Evolutionary conservation across 1,140 invertebrate species (phyloP), one percentile per base, ranked within the genome.

Genomic region (Drosophila kepulauana): DNA sequence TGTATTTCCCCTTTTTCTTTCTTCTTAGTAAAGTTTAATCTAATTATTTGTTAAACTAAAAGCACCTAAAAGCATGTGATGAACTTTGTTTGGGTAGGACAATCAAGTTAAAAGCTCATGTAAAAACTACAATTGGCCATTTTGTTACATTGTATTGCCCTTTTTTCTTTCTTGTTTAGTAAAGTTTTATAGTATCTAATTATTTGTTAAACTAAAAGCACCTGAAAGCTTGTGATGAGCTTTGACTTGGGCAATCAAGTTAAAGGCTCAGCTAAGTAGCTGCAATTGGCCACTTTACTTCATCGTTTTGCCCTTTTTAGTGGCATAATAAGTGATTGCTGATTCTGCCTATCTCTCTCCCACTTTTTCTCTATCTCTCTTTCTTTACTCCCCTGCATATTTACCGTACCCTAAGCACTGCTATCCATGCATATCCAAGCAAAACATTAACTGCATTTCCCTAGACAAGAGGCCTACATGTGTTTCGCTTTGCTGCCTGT

Each of bases 401-500:
- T 20, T 13, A 11, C 33, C n/a, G 2, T 56, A 33, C 13, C 20
- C 20, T 73, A 64, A 58, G 46, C 62, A 51, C 78, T 71, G 62
- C 54, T 62, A 79, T 82, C 62, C 38, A 69, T 64, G 72, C 76
- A 70, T 78, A 70, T 70, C 76, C 69, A 43, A 43, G 41, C 41
- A 43, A 43, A 77, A 82, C 75, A 71, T 79, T 16, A 15, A 62
- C 54, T 61, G 72, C 75, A 75, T 75, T 75, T 75, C 57, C 72
- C 65, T 75, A 65, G 45, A 64, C 58, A 10, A 28, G 52, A 63
- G 48, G 48, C 46, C 57, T 69, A 56, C 41, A 73, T 68, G 49
- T 79, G 81, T 70, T 57, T 82, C 84, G 82, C 69, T 82, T 66
- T 77, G 79, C 56, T 87, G 82, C 75, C 30, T 43, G 48, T 13